Conservation (phyloP, 1,140 invertebrate species). For the Magallana ariakensis region DNA sequence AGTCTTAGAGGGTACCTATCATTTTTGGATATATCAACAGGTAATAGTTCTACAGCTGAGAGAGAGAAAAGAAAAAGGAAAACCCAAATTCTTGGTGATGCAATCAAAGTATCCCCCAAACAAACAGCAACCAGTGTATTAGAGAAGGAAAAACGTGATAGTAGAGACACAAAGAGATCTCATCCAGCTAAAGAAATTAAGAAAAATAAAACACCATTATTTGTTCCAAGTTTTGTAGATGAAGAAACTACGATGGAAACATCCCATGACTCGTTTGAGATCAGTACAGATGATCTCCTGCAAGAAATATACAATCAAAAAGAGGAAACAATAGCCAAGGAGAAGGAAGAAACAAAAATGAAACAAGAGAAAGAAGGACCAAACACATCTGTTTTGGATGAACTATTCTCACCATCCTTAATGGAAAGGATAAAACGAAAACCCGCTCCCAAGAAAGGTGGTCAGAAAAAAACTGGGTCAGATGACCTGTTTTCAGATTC, state of each 20-base stretch:
- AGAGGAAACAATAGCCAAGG: neutral
- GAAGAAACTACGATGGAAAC: neutral
- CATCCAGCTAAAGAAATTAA: neutral
- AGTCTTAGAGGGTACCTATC: neutral
- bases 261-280: neutral
- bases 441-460: slow-evolving; percentile 25
- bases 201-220: neutral
- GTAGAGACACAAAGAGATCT: neutral
- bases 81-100: neutral
- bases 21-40: too few species aligned
- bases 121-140: neutral
- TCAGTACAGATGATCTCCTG: slow-evolving; percentile 17
- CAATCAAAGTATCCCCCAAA: neutral
- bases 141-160: neutral
- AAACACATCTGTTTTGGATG: slow-evolving; percentile 49
- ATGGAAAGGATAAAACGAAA: slow-evolving; percentile 36
- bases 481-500: slow-evolving; percentile 6
- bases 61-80: neutral
- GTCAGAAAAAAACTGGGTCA: neutral
- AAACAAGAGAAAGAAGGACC: neutral
- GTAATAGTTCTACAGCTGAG: neutral
- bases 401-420: slow-evolving; percentile 45
- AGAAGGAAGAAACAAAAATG: neutral
- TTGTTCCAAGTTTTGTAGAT: neutral
- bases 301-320: neutral